Conservation (phyloP, 1,140 invertebrate genomes). For the Plutomurus gul region DNA sequence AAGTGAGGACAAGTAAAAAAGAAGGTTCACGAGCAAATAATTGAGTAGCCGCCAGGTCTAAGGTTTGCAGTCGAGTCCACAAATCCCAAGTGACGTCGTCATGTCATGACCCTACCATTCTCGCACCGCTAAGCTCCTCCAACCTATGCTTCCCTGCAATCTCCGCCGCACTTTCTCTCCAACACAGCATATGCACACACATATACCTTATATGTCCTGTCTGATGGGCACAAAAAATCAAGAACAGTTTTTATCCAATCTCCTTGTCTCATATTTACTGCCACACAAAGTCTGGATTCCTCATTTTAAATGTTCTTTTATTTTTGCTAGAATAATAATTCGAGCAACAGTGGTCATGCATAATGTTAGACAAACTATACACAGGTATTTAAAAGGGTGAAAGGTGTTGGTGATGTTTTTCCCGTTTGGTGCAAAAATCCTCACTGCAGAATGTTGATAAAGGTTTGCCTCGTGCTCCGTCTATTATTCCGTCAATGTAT, state of each 20-base stretch:
- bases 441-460: no score
- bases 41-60: slow-evolving; percentile 9
- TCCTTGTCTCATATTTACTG: no score
- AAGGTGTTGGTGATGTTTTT: no score
- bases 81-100: neutral
- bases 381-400: no score
- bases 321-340: no score
- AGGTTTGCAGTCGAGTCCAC: neutral
- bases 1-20: neutral
- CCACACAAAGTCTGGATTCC: no score
- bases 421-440: no score
- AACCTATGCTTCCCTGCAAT: neutral
- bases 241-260: no score
- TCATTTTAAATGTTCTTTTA: no score
- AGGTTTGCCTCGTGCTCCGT: no score
- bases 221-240: neutral
- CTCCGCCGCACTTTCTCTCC: neutral
- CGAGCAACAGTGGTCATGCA: no score
- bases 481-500: no score
- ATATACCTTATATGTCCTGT: neutral
- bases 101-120: neutral
- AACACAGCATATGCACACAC: neutral
- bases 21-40: neutral
- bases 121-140: neutral
- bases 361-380: neutral